These are phyloP conservation scores for Pinctada fucata DNA, from an alignment of 2,888 invertebrate species.

Conservation along the genomic window DNA sequence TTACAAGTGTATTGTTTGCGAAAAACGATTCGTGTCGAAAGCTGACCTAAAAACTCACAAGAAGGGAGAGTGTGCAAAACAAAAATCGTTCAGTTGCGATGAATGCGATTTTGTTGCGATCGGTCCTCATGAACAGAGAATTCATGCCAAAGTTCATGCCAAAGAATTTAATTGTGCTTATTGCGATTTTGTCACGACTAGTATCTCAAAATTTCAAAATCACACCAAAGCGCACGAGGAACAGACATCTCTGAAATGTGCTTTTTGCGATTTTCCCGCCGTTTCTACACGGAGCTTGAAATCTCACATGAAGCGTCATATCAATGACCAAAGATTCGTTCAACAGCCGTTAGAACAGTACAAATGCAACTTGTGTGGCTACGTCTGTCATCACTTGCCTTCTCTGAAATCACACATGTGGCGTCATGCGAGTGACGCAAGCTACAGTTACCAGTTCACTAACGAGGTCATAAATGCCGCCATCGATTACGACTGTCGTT, in stretches of 20 bases:
- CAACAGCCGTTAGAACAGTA: slow-evolving; percentile 76
- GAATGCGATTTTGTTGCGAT: slow-evolving; percentile 62
- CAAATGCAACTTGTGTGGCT: slow-evolving; percentile 75
- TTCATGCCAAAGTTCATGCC: slow-evolving; percentile 52
- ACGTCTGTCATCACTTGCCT: slow-evolving; percentile 76
- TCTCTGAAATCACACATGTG: slow-evolving; percentile 77
- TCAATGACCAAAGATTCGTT: slow-evolving; percentile 74
- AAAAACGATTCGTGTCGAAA: slow-evolving; percentile 51
- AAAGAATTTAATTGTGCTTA: slow-evolving; percentile 59
- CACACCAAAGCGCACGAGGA: slow-evolving; percentile 54
- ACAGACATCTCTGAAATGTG: slow-evolving; percentile 64
- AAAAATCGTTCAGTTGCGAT: slow-evolving; percentile 56
- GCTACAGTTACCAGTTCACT: slow-evolving; percentile 74
- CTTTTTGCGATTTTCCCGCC: slow-evolving; percentile 73
- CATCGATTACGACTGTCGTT: slow-evolving; percentile 70
- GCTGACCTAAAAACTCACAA: slow-evolving; percentile 52
- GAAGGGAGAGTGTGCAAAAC: slow-evolving; percentile 46
- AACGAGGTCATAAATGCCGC: slow-evolving; percentile 75
- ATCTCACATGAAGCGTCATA: slow-evolving; percentile 76
- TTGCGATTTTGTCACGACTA: slow-evolving; percentile 60
- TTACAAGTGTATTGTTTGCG: slow-evolving; percentile 59
- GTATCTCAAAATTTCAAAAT: slow-evolving; percentile 52
- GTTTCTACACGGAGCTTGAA: slow-evolving; percentile 73
- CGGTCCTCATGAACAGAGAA: slow-evolving; percentile 55
- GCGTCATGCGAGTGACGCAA: slow-evolving; percentile 74